Evolutionary conservation across 2,797 vertebrate genomes (phyloP).

Genomic region (Tenualosa ilisha): DNA sequence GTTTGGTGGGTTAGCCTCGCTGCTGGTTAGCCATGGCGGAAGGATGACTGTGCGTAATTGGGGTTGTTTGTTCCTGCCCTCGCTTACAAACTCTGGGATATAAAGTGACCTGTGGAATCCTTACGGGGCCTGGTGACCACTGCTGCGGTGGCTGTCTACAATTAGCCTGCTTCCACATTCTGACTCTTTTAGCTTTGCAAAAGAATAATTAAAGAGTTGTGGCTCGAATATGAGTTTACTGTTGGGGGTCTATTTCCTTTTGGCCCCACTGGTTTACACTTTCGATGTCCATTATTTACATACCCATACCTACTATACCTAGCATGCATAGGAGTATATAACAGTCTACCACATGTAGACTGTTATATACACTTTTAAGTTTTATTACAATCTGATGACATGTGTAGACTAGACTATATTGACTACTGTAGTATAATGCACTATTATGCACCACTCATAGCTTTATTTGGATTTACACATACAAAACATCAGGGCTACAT

Average conservation of each 20-base stretch:
- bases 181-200: slow-evolving; percentile 23
- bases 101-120: slow-evolving; percentile 40
- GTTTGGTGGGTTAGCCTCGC: not conserved
- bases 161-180: slow-evolving; percentile 42
- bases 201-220: slow-evolving; percentile 19
- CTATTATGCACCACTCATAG: too few species aligned
- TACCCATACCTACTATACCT: too few species aligned
- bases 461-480: too few species aligned
- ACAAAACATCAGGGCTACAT: not conserved
- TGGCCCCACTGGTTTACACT: not conserved
- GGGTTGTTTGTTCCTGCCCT: slow-evolving; percentile 42
- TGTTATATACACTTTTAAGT: too few species aligned
- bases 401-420: not conserved
- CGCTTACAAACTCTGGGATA: slow-evolving; percentile 37
- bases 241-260: not conserved
- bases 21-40: slow-evolving; percentile 31
- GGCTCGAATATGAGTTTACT: slow-evolving; percentile 13
- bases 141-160: slow-evolving; percentile 44
- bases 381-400: not conserved
- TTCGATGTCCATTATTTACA: not conserved
- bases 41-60: slow-evolving; percentile 39
- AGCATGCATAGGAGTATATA: too few species aligned
- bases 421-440: too few species aligned
- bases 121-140: slow-evolving; percentile 23
- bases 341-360: too few species aligned